A percentile compares a stretch with the other conserved stretches of the same genome.
phyloP scores from a whole-genome alignment of 2,888 invertebrate species.

The Frankliniella fusca region DNA sequence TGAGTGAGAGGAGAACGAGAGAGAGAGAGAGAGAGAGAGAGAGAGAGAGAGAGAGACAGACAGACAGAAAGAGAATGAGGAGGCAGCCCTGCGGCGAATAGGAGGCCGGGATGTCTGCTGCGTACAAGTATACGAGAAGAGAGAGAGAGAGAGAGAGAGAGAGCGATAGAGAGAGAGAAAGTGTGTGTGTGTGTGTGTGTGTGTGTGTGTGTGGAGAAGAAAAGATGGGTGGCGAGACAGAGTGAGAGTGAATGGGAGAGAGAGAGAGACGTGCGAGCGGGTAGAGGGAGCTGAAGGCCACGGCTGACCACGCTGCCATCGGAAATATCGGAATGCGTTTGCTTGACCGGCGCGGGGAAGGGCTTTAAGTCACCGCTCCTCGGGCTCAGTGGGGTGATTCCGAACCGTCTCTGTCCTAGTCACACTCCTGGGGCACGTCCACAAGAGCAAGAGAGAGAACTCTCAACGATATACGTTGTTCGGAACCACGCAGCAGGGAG shows the following conservation, averaged over 20 bases:
- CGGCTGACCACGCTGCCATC: too few relatives aligned
- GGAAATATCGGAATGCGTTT: too few relatives aligned
- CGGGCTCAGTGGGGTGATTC: background rate
- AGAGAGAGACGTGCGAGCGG: background rate
- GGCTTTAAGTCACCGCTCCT: too few relatives aligned
- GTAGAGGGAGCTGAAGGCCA: background rate
- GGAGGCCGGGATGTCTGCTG: background rate
- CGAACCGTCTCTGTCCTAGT: too few relatives aligned
- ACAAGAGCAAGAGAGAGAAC: too few relatives aligned
- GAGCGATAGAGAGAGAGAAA: background rate
- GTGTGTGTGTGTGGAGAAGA: background rate
- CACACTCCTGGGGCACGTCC: too few relatives aligned
- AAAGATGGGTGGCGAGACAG: background rate
- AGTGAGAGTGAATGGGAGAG: background rate
- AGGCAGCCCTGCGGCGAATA: background rate
- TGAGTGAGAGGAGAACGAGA: background rate
- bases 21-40: background rate
- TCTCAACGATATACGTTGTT: too few relatives aligned
- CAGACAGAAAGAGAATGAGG: background rate
- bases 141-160: background rate
- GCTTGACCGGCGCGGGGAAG: too few relatives aligned
- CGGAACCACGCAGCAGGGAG: too few relatives aligned
- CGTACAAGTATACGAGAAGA: background rate
- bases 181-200: too few relatives aligned
- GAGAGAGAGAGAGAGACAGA: background rate